These are phyloP conservation scores for Ectropis crepuscularia DNA, from an alignment of 2,888 invertebrate species.

Conservation along the genomic window DNA sequence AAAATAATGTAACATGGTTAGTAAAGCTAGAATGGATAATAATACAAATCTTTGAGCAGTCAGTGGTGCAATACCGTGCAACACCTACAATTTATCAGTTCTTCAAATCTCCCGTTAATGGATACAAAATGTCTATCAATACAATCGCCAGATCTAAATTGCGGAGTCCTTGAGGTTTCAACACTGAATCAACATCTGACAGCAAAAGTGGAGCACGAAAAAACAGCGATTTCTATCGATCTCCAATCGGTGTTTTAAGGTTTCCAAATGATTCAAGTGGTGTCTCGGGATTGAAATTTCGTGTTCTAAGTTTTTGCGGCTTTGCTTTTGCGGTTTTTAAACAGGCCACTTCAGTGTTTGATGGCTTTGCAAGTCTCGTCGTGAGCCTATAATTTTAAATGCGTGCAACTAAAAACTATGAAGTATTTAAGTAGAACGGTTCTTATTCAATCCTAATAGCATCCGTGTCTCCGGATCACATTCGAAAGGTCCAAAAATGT, in stretches of 20 bases:
- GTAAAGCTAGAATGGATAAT: too few relatives aligned
- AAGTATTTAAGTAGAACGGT: neutral
- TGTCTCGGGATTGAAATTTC: slow-evolving; percentile 18
- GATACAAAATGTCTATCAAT: slow-evolving; percentile 64
- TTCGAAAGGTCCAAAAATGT: neutral
- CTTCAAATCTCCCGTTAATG: slow-evolving; percentile 62
- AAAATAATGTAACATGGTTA: neutral
- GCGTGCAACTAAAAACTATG: neutral
- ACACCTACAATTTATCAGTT: slow-evolving; percentile 47
- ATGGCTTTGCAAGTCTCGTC: slow-evolving; percentile 6
- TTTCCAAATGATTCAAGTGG: slow-evolving; percentile 31
- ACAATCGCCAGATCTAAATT: slow-evolving; percentile 68
- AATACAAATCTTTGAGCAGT: too few relatives aligned
- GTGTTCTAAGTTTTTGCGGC: slow-evolving; percentile 25
- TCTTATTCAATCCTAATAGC: neutral
- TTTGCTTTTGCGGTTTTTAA: slow-evolving; percentile 18
- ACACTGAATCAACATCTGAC: slow-evolving; percentile 47
- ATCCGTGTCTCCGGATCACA: neutral
- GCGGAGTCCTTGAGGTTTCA: slow-evolving; percentile 64
- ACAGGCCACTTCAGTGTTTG: slow-evolving; percentile 13
- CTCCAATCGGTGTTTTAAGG: slow-evolving; percentile 22
- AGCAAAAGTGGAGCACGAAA: slow-evolving; percentile 38
- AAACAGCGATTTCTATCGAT: slow-evolving; percentile 35
- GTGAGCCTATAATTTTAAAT: slow-evolving; percentile 15
- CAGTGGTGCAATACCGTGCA: slow-evolving; percentile 43